A percentile compares a stretch with the other conserved stretches of the same genome.
Evolutionary conservation across 2,113 vertebrate species (phyloP).

Genomic region (Eretmochelys imbricata): DNA sequence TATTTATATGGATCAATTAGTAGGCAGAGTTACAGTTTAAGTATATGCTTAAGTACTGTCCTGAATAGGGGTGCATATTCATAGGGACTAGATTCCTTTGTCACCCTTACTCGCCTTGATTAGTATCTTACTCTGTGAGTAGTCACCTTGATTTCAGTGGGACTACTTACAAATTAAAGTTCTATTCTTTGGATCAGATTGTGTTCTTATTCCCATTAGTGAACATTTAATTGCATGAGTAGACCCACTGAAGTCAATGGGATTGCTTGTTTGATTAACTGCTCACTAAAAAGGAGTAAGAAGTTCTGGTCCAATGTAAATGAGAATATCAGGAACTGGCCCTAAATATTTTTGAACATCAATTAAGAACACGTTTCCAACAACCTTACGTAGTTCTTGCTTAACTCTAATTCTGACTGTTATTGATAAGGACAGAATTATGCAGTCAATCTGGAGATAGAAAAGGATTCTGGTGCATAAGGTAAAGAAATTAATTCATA

Average conservation of each 20-base stretch:
- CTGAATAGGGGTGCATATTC: neutral
- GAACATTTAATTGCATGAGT: neutral
- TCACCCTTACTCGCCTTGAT: neutral
- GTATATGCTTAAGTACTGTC: neutral
- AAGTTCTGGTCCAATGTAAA: rapidly evolving
- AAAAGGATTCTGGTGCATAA: neutral
- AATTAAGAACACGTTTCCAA: neutral
- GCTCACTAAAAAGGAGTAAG: neutral
- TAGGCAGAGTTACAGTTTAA: neutral
- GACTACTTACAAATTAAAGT: neutral
- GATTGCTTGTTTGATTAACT: neutral
- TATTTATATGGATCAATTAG: neutral
- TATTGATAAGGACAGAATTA: neutral
- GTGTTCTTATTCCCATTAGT: neutral
- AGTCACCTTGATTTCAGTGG: neutral
- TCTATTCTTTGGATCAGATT: rapidly evolving
- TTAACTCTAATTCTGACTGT: neutral
- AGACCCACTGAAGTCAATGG: neutral
- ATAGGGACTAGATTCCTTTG: neutral
- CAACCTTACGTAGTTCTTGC: neutral
- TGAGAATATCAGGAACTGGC: neutral
- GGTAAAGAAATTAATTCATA: neutral
- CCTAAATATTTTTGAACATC: neutral
- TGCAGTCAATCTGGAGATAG: neutral
- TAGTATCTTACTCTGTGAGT: neutral